Conservation (phyloP, 2,888 invertebrate species). For the Tipula vernalis region DNA sequence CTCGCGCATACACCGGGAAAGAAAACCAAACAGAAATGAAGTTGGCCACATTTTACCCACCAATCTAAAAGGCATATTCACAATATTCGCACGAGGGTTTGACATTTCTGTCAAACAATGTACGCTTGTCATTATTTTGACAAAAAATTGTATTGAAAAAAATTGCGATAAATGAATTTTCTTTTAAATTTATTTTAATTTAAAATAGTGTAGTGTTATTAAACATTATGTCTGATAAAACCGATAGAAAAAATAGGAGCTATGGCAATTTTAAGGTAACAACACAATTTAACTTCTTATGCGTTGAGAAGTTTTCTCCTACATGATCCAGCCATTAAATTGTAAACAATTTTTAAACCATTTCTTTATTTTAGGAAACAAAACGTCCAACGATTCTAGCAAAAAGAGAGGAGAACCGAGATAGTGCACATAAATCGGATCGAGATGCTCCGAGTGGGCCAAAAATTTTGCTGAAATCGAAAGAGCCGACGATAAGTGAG, state of each 20-base stretch:
- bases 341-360: too few relatives aligned
- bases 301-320: not conserved
- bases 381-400: slow-evolving; percentile 26
- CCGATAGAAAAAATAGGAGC: not conserved
- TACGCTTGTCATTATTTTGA: not conserved
- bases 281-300: not conserved
- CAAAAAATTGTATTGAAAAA: not conserved
- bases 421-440: slow-evolving; percentile 13
- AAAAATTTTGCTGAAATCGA: slow-evolving; percentile 30
- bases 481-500: slow-evolving; percentile 17
- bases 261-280: slow-evolving; percentile 12
- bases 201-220: not conserved
- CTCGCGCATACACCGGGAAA: not conserved
- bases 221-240: not conserved
- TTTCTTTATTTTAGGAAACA: slow-evolving; percentile 17
- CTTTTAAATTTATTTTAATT: not conserved
- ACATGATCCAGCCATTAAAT: too few relatives aligned
- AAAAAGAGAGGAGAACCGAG: slow-evolving; percentile 21
- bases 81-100: not conserved
- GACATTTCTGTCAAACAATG: not conserved
- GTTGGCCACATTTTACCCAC: not conserved
- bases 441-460: slow-evolving; percentile 17
- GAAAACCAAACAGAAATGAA: not conserved
- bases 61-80: not conserved
- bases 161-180: not conserved